Evolutionary conservation across 2,888 invertebrate species (phyloP), one percentile per base, ranked within the genome.

Genomic region (Zaprionus lineosus): DNA sequence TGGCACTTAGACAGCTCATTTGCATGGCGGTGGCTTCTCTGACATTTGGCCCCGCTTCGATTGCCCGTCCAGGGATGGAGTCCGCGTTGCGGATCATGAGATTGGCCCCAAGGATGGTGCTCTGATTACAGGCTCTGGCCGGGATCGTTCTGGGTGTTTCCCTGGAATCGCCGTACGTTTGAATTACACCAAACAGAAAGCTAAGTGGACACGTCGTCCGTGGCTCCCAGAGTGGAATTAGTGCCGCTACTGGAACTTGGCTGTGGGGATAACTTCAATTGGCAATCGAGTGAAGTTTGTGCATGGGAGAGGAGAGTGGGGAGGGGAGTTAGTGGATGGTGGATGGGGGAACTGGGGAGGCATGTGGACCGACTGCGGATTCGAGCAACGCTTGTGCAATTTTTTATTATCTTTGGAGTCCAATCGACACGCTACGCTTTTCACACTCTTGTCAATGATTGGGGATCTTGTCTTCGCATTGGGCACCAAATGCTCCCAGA

Each of bases 211-310:
- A 19, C 19, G 19, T 19, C 19, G 3, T 3, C 5, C 3, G 3
- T 19, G 19, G 19, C 19, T 19, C 3, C n/a, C n/a, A 4, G n/a
- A 8, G 24, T n/a, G n/a, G n/a, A 19, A 56, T 46, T 58, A 34
- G 7, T 3, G 9, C 12, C 12, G 76, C 76, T 76, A 66, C 77
- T 74, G 74, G 37, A 68, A n/a, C n/a, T 62, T 64, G 57, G 59
- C 52, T 40, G 39, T 43, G 50, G 15, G 21, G 62, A 18, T 33
- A 34, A 43, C 33, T n/a, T 14, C 24, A 51, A 24, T 15, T 39
- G 3, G n/a, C n/a, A n/a, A n/a, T n/a, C n/a, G n/a, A n/a, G n/a
- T n/a, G n/a, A n/a, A n/a, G n/a, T n/a, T n/a, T n/a, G n/a, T n/a
- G n/a, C n/a, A n/a, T n/a, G n/a, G 24, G 4, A 24, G 24, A 19